Conservation (phyloP, 2,797 vertebrate species). For the Malacoctenus gilli region DNA sequence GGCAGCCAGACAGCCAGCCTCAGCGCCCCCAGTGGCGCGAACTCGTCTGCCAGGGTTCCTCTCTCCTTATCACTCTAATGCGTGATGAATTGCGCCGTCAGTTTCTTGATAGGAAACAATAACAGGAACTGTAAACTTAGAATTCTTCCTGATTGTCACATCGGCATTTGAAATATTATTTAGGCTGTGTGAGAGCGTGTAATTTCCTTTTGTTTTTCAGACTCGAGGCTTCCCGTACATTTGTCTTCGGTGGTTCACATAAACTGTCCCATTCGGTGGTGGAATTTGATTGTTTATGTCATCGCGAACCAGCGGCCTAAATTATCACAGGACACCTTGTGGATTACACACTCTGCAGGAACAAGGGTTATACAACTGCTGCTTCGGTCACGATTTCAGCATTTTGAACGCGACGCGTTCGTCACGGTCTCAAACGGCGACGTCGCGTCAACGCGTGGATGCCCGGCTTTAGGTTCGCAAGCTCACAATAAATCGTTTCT, state of each 20-base stretch:
- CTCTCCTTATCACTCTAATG: conserved; percentile 68
- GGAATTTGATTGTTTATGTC: conserved; percentile 18
- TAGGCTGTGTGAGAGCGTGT: conserved; percentile 58
- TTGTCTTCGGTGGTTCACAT: conserved; percentile 23
- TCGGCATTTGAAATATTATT: conserved; percentile 75
- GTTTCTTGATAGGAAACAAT: conserved; percentile 81
- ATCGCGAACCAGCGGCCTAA: not conserved
- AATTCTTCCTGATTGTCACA: conserved; percentile 69
- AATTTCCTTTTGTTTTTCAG: conserved; percentile 64
- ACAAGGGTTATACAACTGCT: too few relatives aligned
- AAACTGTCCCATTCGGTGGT: conserved; percentile 14
- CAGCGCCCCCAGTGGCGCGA: conserved; percentile 68
- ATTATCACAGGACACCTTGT: not conserved
- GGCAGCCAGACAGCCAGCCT: conserved; percentile 63
- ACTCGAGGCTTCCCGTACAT: conserved; percentile 28
- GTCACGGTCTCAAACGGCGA: too few relatives aligned
- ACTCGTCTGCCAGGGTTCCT: conserved; percentile 75
- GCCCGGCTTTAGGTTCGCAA: too few relatives aligned
- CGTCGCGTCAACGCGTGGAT: too few relatives aligned
- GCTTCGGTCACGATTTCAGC: too few relatives aligned
- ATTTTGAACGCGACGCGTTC: too few relatives aligned
- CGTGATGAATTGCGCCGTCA: conserved; percentile 78
- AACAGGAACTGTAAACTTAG: conserved; percentile 85
- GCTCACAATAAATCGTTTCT: too few relatives aligned
- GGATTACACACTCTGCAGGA: not conserved